A percentile compares a stretch with the other conserved stretches of the same genome.
phyloP scores from a whole-genome alignment of 2,113 vertebrate species.

The Osmerus eperlanus region DNA sequence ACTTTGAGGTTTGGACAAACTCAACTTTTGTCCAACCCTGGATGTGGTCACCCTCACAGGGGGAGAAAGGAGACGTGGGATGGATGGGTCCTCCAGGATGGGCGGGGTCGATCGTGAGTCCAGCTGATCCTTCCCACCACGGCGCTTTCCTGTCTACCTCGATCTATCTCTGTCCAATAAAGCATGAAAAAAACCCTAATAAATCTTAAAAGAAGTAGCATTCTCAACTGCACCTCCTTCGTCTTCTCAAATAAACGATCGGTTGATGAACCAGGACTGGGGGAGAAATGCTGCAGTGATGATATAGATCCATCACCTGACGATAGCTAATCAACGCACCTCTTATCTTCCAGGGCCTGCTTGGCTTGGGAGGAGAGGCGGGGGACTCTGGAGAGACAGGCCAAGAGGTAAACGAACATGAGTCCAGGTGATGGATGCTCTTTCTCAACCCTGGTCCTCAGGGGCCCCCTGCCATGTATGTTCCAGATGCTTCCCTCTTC shows the following conservation, averaged over 20 bases:
- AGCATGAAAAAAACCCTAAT: too few relatives aligned
- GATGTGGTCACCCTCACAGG: conserved; percentile 62
- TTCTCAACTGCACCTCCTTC: not conserved
- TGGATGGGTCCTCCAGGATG: conserved; percentile 70
- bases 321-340: not conserved
- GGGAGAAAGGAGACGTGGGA: conserved; percentile 69
- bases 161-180: not conserved
- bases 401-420: conserved; percentile 64
- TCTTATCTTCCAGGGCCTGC: conserved; percentile 67
- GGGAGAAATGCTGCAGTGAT: not conserved
- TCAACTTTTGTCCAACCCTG: not conserved
- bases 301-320: not conserved
- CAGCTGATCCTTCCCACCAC: not conserved
- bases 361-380: conserved; percentile 67
- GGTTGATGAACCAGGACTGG: not conserved
- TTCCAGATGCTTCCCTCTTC: too few relatives aligned
- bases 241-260: not conserved
- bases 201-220: not conserved
- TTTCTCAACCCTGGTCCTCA: too few relatives aligned
- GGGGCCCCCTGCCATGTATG: too few relatives aligned
- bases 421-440: not conserved
- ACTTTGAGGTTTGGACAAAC: not conserved
- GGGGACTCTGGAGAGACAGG: conserved; percentile 75
- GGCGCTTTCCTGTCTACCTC: fast-evolving
- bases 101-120: conserved; percentile 77